These are phyloP conservation scores for Leptinotarsa rubiginosa DNA, from an alignment of 2,888 invertebrate species.

Conservation along the genomic window DNA sequence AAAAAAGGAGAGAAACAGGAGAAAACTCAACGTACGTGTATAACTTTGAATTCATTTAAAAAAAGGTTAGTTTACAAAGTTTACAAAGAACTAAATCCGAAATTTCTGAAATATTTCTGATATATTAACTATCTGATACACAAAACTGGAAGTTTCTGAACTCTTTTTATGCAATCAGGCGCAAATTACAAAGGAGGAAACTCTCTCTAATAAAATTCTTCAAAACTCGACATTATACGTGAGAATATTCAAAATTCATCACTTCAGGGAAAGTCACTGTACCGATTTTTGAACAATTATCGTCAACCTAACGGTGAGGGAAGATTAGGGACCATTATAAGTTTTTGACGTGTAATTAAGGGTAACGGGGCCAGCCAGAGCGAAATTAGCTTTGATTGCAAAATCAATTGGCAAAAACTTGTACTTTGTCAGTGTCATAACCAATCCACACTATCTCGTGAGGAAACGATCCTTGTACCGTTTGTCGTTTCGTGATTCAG, in stretches of 20 bases:
- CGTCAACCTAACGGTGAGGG: conserved; percentile 32
- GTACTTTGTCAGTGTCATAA: conserved; percentile 47
- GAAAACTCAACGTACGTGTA: too few species aligned
- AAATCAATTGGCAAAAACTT: conserved; percentile 56
- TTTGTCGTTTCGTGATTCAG: conserved; percentile 3
- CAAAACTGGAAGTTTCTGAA: too few species aligned
- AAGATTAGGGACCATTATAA: conserved; percentile 41
- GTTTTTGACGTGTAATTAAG: conserved; percentile 45
- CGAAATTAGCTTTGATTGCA: conserved; percentile 54
- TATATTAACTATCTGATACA: too few species aligned
- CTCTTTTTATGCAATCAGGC: too few species aligned
- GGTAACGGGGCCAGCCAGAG: conserved; percentile 38
- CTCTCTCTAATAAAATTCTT: too few species aligned
- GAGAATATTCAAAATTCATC: not conserved
- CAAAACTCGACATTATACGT: too few species aligned
- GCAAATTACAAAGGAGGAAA: too few species aligned
- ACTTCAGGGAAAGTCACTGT: not conserved
- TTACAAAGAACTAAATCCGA: too few species aligned
- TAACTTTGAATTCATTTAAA: too few species aligned
- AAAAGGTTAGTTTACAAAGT: too few species aligned
- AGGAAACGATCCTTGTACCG: conserved; percentile 25
- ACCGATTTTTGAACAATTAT: conserved; percentile 29
- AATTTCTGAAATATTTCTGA: too few species aligned
- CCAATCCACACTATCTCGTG: conserved; percentile 34
- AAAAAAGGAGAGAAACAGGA: too few species aligned